Evolutionary conservation across 1,140 invertebrate species (phyloP).

Genomic region (Drosophila ogumai): DNA sequence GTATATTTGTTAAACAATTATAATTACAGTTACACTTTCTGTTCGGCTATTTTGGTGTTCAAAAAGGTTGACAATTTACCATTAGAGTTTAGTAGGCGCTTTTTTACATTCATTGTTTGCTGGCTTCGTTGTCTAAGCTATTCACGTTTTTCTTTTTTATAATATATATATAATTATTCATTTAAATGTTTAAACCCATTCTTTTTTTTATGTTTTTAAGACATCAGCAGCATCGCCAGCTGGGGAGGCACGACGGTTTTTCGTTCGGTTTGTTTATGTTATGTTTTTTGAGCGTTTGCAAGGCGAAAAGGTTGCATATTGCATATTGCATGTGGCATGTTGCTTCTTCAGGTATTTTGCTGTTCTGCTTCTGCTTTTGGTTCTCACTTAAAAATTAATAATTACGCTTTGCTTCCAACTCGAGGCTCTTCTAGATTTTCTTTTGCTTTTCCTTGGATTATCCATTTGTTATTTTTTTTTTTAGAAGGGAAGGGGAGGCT

Average conservation of each 20-base stretch:
- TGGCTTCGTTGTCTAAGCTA: conserved; percentile 37
- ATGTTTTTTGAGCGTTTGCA: conserved; percentile 30
- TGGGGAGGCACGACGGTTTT: conserved; percentile 37
- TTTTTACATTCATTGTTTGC: conserved; percentile 47
- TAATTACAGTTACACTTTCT: conserved; percentile 53
- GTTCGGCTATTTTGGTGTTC: conserved; percentile 46
- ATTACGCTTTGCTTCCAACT: conserved; percentile 27
- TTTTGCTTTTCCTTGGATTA: conserved; percentile 12
- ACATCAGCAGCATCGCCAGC: conserved; percentile 41
- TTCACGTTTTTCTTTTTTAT: conserved; percentile 12
- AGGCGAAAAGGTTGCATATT: conserved; percentile 14
- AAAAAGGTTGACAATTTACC: conserved; percentile 42
- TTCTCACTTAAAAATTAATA: conserved; percentile 43
- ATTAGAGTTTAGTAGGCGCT: conserved; percentile 34
- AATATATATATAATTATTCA: conserved; percentile 17
- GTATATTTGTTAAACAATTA: conserved; percentile 72
- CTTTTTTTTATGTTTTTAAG: conserved; percentile 21
- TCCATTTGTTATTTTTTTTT: conserved; percentile 5
- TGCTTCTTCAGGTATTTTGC: conserved; percentile 25
- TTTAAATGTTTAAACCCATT: conserved; percentile 17
- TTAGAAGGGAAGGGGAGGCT: background rate
- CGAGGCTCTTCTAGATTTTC: conserved; percentile 15
- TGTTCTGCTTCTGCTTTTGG: conserved; percentile 15
- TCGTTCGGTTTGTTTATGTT: conserved; percentile 28
- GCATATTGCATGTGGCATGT: conserved; percentile 11